Conservation (phyloP, 1,140 invertebrate species). For the Chrysomallon squamiferum region DNA sequence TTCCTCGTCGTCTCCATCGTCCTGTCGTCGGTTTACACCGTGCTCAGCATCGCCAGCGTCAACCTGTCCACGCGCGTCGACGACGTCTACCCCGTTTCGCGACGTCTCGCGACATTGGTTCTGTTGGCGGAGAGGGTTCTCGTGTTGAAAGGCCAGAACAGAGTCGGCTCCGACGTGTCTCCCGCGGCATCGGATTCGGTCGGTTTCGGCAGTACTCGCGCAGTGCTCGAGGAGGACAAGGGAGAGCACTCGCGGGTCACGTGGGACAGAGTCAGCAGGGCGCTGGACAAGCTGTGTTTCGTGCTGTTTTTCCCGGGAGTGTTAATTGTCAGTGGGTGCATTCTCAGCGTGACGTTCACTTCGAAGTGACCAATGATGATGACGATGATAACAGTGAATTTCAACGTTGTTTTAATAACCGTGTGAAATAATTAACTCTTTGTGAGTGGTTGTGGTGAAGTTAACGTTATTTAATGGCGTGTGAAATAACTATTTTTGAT, state of each 20-base stretch:
- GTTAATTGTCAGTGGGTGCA: not conserved
- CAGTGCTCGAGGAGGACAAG: not conserved
- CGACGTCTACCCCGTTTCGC: not conserved
- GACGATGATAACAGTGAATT: not conserved
- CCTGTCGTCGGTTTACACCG: not conserved
- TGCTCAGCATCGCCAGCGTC: not conserved
- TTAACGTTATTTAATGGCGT: not conserved
- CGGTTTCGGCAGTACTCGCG: not conserved
- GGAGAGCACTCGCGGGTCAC: not conserved
- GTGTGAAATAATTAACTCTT: not conserved
- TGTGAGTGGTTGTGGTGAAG: not conserved
- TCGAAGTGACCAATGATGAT: not conserved
- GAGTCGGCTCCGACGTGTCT: too few species aligned
- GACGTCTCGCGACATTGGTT: not conserved
- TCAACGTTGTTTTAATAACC: not conserved
- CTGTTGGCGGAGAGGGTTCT: not conserved
- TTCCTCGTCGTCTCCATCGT: not conserved
- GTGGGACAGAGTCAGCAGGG: conserved; percentile 1
- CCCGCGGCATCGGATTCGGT: not conserved
- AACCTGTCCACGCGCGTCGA: not conserved
- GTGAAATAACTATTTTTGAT: not conserved
- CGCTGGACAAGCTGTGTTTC: not conserved
- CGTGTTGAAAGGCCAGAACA: not conserved
- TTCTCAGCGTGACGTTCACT: not conserved
- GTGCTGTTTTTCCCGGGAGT: not conserved